Evolutionary conservation across 35 echinoderm and acorn worm species (phyloP), one percentile per base, ranked within the genome.

Genomic region (Patiria miniata): DNA sequence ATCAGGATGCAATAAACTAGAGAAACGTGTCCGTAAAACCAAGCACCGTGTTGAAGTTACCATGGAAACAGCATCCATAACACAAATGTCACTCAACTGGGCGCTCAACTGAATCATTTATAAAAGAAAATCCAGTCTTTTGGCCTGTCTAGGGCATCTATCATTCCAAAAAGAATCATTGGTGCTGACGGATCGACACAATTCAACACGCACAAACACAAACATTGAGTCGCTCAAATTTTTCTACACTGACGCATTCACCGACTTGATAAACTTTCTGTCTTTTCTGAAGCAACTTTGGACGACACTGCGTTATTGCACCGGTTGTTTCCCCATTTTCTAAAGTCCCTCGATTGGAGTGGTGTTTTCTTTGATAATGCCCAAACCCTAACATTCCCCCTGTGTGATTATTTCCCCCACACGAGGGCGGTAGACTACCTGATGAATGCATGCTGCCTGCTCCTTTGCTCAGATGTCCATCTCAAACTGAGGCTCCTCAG

Each of bases 381-480:
- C 65, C 65, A 36, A 73, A 73, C 65, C 65, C 29, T 18, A 73
- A 18, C 34, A 18, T 5, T 73, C 42, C 42, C 42, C 42, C 42
- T 47, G 42, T 4, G 12, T 47, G 42, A 4, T 12, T 73, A 14
- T 32, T 73, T 36, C 26, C 19, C 26, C 65, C 65, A 73, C 65
- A 73, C 65, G 65, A 73, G 65, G 29, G 65, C 65, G 65, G 65
- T 73, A 73, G 65, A 73, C 65, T 73, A 73, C 65, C 65, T 73
- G 65, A 73, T 23, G 65, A 73, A 73, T 8, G 23, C 26, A 73
- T 14, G 26, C 26, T 34, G 34, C 19, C 29, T 7, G 65, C 10
- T 73, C 21, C 21, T 1, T 30, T 18, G 2, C 65, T 73, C 65
- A 73, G 65, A 73, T 73, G 26, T 73, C 65, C 65, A 73, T 73